A percentile compares a stretch with the other conserved stretches of the same genome.
Evolutionary conservation across 2,888 invertebrate genomes (phyloP).

Genomic region (Coelinius sp.): DNA sequence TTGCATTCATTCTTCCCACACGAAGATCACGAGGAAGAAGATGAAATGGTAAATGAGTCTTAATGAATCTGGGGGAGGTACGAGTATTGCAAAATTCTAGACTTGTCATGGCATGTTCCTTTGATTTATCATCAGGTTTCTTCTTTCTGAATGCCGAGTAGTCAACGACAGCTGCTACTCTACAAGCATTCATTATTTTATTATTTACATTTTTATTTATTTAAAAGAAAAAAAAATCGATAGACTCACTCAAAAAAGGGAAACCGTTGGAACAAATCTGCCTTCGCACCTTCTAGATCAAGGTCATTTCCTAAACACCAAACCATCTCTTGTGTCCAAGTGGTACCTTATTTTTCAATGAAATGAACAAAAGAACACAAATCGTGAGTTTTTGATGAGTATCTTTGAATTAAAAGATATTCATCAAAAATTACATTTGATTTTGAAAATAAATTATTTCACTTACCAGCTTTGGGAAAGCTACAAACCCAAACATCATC

Average conservation of each 20-base stretch:
- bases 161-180: background rate
- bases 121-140: background rate
- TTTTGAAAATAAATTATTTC: background rate
- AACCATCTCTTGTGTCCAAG: slow-evolving; percentile 84
- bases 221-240: too few relatives aligned
- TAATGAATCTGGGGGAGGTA: background rate
- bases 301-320: slow-evolving; percentile 78
- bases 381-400: too few relatives aligned
- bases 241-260: slow-evolving; percentile 74
- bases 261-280: slow-evolving; percentile 74
- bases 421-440: background rate
- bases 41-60: background rate
- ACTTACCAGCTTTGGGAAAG: slow-evolving; percentile 74
- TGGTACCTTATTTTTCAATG: slow-evolving; percentile 74
- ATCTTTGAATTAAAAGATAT: too few relatives aligned
- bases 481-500: slow-evolving; percentile 74
- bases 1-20: slow-evolving; percentile 38
- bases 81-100: background rate
- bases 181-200: background rate
- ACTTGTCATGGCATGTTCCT: background rate
- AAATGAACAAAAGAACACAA: slow-evolving; percentile 37
- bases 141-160: background rate
- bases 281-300: slow-evolving; percentile 75
- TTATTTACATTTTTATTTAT: background rate
- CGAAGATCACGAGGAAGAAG: slow-evolving; percentile 1